Conservation (phyloP, 2,113 vertebrate species). For the Nansenia antarctica region DNA sequence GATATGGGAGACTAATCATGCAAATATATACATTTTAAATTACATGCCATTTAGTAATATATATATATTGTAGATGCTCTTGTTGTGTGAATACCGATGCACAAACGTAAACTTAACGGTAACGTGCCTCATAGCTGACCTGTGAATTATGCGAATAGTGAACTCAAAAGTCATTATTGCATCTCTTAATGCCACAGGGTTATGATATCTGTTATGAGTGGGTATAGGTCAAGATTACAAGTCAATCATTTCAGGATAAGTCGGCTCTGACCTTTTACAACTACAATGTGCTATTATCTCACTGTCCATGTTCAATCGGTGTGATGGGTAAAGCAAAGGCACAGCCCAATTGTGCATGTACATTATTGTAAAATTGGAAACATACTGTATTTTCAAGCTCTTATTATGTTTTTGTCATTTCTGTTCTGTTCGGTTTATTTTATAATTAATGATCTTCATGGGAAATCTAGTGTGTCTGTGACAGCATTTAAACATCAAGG, state of each 20-base stretch:
- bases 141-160: not conserved
- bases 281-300: slow-evolving; percentile 32
- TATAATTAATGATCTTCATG: slow-evolving; percentile 36
- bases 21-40: slow-evolving; percentile 41
- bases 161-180: not conserved
- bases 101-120: slow-evolving; percentile 16
- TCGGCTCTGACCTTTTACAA: slow-evolving; percentile 15
- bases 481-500: slow-evolving; percentile 38
- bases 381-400: slow-evolving; percentile 58
- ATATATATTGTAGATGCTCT: slow-evolving; percentile 53
- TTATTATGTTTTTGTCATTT: slow-evolving; percentile 32
- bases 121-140: slow-evolving; percentile 19
- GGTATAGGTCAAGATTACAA: slow-evolving; percentile 11
- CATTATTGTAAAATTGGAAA: slow-evolving; percentile 61
- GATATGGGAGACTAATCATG: slow-evolving; percentile 47
- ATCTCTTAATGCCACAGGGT: slow-evolving; percentile 20
- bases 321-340: slow-evolving; percentile 39
- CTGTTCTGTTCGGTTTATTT: not conserved
- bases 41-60: slow-evolving; percentile 50
- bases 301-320: slow-evolving; percentile 28
- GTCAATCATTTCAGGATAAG: slow-evolving; percentile 51
- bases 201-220: slow-evolving; percentile 27
- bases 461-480: slow-evolving; percentile 28
- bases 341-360: slow-evolving; percentile 43
- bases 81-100: slow-evolving; percentile 42